These are phyloP conservation scores for Exocentrus adspersus DNA, from an alignment of 2,888 invertebrate genomes.

Conservation along the genomic window DNA sequence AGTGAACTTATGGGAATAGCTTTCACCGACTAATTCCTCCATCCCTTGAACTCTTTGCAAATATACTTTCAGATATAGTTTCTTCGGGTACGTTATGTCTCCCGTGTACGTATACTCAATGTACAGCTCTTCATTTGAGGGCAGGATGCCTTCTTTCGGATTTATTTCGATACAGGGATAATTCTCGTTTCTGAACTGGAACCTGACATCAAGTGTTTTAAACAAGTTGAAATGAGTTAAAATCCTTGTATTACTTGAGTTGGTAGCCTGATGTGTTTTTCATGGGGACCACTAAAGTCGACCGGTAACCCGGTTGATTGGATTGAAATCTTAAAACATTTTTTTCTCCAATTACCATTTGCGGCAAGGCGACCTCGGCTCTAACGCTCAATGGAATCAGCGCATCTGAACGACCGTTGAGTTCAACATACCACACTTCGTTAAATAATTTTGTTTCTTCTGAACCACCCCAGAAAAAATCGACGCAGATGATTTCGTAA, in stretches of 20 bases:
- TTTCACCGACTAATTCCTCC: slow-evolving; percentile 43
- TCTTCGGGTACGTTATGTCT: slow-evolving; percentile 37
- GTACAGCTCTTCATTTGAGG: slow-evolving; percentile 43
- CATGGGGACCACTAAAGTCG: slow-evolving; percentile 52
- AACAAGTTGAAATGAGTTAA: too few species aligned
- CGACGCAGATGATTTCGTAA: slow-evolving; percentile 60
- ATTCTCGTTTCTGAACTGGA: not conserved
- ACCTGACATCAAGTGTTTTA: not conserved
- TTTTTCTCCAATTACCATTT: slow-evolving; percentile 51
- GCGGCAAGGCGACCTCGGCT: slow-evolving; percentile 60
- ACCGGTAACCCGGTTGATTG: slow-evolving; percentile 59
- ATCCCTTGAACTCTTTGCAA: slow-evolving; percentile 41
- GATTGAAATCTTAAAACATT: slow-evolving; percentile 58
- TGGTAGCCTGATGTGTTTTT: slow-evolving; percentile 61
- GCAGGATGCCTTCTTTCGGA: slow-evolving; percentile 43
- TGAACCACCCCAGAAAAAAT: slow-evolving; percentile 55
- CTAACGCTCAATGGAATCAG: slow-evolving; percentile 58
- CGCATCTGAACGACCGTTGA: slow-evolving; percentile 60
- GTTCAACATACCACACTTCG: slow-evolving; percentile 63
- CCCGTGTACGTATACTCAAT: slow-evolving; percentile 41
- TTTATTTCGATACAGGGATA: slow-evolving; percentile 35
- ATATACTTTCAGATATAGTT: slow-evolving; percentile 34
- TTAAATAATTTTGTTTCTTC: slow-evolving; percentile 53
- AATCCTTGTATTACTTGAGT: slow-evolving; percentile 59
- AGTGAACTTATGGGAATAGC: slow-evolving; percentile 39